phyloP scores from a whole-genome alignment of 2,113 vertebrate genomes.

The Pterocles gutturalis region DNA sequence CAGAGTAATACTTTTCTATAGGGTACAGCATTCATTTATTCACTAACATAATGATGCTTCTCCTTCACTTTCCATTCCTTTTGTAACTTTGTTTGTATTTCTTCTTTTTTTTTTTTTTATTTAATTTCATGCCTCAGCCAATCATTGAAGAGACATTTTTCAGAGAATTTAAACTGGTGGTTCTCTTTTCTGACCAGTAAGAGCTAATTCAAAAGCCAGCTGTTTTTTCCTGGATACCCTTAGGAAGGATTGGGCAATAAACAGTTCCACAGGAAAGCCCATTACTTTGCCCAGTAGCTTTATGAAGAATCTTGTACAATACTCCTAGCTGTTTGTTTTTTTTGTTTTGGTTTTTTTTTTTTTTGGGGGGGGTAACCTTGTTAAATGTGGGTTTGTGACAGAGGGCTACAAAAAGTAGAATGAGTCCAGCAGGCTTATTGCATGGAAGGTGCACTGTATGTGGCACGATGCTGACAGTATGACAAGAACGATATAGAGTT shows the following conservation, averaged over 20 bases:
- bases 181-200: not conserved
- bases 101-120: not conserved
- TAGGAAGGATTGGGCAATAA: not conserved
- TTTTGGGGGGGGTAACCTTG: not conserved
- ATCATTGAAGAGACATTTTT: not conserved
- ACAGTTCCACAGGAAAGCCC: not conserved
- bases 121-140: not conserved
- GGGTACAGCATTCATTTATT: not conserved
- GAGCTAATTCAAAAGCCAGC: not conserved
- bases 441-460: not conserved
- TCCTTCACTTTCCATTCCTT: not conserved
- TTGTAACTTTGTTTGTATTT: not conserved
- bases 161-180: not conserved
- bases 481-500: not conserved
- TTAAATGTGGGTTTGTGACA: not conserved
- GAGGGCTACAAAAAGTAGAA: not conserved
- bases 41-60: not conserved
- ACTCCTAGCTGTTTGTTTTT: not conserved
- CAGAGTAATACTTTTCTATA: not conserved
- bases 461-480: not conserved
- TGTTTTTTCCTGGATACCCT: not conserved
- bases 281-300: not conserved
- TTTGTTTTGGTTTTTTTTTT: not conserved
- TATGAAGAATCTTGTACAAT: not conserved
- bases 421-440: not conserved